These are phyloP conservation scores for Sipha flava DNA, from an alignment of 1,140 invertebrate species.

Conservation along the genomic window DNA sequence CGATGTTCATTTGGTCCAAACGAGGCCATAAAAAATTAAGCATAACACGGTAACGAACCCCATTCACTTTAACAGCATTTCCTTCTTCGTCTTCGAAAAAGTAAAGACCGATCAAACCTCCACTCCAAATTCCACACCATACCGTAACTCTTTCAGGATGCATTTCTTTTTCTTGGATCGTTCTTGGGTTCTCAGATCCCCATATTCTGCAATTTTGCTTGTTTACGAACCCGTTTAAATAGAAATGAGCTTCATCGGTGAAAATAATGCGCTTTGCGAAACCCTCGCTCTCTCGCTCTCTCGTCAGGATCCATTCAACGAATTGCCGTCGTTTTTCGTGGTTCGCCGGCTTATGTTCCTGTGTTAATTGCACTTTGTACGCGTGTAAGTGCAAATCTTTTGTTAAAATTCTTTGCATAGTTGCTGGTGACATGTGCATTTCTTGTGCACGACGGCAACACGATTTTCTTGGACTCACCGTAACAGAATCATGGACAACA, in stretches of 20 bases:
- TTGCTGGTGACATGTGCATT: not conserved
- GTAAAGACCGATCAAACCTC: no score
- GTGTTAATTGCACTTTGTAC: not conserved
- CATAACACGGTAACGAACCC: no score
- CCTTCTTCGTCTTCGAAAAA: no score
- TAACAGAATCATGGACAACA: no score
- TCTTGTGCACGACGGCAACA: not conserved
- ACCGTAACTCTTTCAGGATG: slow-evolving; percentile 21
- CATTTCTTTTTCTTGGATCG: not conserved
- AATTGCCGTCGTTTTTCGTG: not conserved
- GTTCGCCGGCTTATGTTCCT: no score
- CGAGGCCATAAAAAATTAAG: no score
- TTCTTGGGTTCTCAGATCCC: not conserved
- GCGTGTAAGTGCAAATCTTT: not conserved
- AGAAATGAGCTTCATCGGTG: slow-evolving; percentile 40
- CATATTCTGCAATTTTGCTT: slow-evolving; percentile 37
- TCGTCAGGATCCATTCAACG: not conserved
- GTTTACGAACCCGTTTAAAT: no score
- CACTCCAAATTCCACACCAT: slow-evolving; percentile 5
- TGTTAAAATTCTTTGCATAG: not conserved
- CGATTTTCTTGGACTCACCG: no score
- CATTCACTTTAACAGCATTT: no score
- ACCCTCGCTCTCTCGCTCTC: not conserved
- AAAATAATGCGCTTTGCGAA: slow-evolving; percentile 33
- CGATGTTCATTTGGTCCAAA: no score